A percentile compares a stretch with the other conserved stretches of the same genome.
Conservation (phyloP, 2,888 invertebrate genomes). For the Dyspetes luteomarginatus region DNA sequence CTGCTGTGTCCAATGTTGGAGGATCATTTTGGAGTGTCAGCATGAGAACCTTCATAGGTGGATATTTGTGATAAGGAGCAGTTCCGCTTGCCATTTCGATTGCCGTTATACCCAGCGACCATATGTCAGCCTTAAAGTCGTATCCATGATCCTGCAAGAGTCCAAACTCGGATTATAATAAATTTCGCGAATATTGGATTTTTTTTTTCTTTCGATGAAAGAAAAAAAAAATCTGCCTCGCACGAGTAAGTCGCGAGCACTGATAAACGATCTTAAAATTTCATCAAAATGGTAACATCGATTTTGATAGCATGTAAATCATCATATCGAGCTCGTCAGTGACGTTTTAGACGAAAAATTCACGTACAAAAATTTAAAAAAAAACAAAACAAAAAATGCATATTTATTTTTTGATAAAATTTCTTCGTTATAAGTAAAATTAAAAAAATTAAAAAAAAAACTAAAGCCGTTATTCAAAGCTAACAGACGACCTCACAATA, state of each 20-base stretch:
- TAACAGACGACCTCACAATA: neutral
- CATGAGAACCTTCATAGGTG: slow-evolving; percentile 99
- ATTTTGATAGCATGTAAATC: slow-evolving; percentile 3
- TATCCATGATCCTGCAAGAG: slow-evolving; percentile 94
- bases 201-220: slow-evolving; percentile 18
- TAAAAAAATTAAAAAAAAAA: too few species aligned
- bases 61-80: slow-evolving; percentile 99
- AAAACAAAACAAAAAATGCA: too few species aligned
- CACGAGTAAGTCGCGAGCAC: slow-evolving; percentile 39
- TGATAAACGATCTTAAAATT: slow-evolving; percentile 9
- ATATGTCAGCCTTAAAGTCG: slow-evolving; percentile 98
- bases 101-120: slow-evolving; percentile 98
- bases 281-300: neutral
- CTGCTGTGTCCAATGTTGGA: slow-evolving; percentile 96
- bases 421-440: too few species aligned
- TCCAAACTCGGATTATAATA: slow-evolving; percentile 71
- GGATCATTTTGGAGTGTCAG: slow-evolving; percentile 99
- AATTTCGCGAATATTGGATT: slow-evolving; percentile 60
- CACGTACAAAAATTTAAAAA: too few species aligned
- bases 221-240: slow-evolving; percentile 37
- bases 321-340: neutral
- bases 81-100: slow-evolving; percentile 99
- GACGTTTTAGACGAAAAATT: neutral
- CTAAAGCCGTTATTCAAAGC: neutral
- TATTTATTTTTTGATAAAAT: too few species aligned